Evolutionary conservation across 2,113 vertebrate species (phyloP), one percentile per base, ranked within the genome.

Genomic region (Struthio camelus): DNA sequence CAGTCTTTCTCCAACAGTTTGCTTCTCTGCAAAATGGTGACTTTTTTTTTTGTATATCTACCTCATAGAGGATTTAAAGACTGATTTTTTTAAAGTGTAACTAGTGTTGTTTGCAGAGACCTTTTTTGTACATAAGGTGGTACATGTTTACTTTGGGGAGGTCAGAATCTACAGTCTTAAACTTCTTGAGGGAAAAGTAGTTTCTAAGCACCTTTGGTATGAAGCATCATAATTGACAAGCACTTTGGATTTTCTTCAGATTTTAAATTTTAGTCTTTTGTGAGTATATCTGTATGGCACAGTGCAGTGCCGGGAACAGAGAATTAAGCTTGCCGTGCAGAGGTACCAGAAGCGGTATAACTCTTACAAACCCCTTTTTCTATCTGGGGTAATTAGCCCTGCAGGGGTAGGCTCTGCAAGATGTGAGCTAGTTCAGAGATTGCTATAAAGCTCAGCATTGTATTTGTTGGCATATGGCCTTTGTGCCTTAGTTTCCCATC

Each of bases 401-500:
- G 92, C 76, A 80, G 90, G 59, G 54, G 71, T 91, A 58, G 13
- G 28, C 50, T 65, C 75, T 66, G 59, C 1, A 14, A 88, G 92
- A 83, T 78, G 81, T 15, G 85, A 88, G 67, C 44, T 80, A 20
- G 46, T 66, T 83, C 79, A 90, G 93, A 87, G 87, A 91, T 54
- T 85, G 75, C 54, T 73, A 58, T 95, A 61, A 95, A 96, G 87
- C 85, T 69, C 79, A 58, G 71, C 36, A 12, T 83, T 93, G 79
- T 86, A 64, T 96, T 91, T 97, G 91, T 85, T 87, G 81, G 79
- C 82, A 11, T 34, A 56, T 89, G 89, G 79, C 92, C 91, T 95
- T 91, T 94, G 84, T 94, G 93, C 81, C 72, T 90, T 87, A 38
- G 71, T 91, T 95, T 91, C 67, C 93, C 95, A 89, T 97, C 89